A percentile compares a stretch with the other conserved stretches of the same genome.
Evolutionary conservation across 2,888 invertebrate genomes (phyloP).

Genomic region (Hecatera dysodea): DNA sequence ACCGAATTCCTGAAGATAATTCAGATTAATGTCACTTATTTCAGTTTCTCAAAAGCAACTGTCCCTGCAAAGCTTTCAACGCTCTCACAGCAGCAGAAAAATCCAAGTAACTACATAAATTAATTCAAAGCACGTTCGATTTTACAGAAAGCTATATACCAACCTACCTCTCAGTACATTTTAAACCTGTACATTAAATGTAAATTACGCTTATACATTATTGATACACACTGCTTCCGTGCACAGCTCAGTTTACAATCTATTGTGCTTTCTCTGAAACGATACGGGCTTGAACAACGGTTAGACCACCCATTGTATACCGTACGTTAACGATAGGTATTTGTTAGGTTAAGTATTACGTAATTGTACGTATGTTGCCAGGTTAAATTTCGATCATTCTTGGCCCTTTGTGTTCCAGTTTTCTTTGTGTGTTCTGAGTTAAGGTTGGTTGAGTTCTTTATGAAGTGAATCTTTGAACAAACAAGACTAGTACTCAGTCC

Average conservation of each 20-base stretch:
- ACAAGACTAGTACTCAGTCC: background rate
- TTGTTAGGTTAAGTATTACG: constrained; percentile 32
- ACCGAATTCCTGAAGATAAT: no score
- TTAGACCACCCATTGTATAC: constrained; percentile 36
- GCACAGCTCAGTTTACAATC: constrained; percentile 28
- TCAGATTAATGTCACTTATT: background rate
- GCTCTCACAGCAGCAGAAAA: constrained; percentile 1
- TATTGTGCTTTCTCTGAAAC: constrained; percentile 44
- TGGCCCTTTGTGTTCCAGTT: constrained; percentile 13
- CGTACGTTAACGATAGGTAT: constrained; percentile 38
- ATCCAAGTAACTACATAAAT: background rate
- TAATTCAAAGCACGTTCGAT: constrained; percentile 29
- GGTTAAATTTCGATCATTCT: constrained; percentile 27
- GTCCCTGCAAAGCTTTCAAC: background rate
- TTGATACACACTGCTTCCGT: constrained; percentile 51
- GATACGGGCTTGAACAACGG: constrained; percentile 45
- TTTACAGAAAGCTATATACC: constrained; percentile 5
- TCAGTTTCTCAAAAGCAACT: background rate
- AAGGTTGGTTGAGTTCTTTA: background rate
- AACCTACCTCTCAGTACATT: constrained; percentile 15
- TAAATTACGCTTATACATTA: constrained; percentile 59
- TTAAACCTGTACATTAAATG: constrained; percentile 54
- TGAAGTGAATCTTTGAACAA: constrained; percentile 7
- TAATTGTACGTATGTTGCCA: constrained; percentile 20
- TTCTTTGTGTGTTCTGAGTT: constrained; percentile 23